Base-by-base conservation (phyloP, 2,888 invertebrate species). In the Hipparchia semele region DNA sequence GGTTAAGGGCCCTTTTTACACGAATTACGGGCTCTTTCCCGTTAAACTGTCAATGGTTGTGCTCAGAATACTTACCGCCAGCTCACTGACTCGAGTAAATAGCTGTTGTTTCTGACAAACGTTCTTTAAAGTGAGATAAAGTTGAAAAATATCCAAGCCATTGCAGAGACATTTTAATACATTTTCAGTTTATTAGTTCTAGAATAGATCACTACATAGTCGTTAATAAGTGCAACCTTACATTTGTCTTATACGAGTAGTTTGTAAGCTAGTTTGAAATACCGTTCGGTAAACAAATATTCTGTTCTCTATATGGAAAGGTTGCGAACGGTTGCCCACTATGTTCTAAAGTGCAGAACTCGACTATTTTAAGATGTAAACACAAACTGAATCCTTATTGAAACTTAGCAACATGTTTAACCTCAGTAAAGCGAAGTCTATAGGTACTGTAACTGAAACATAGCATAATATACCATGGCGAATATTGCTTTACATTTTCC, bases 41-140 rank as follows among this genome's bases (percentile, higher is more conserved):
- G 70, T 70, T 70, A 70, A 70, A 70, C 64, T 70, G 70, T 62
- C 70, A 70, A 64, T 70, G 70, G 62, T 46, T 70, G 62, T 64
- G 56, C 70, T 64, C 70, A 64, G 54, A 64, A 45, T 53, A 61
- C 62, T 70, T 62, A 70, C 64, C 60, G 62, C 54, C 64, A 70
- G 62, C 64, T 70, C 70, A 56, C 70, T 70, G 70, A 46, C 10
- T 70, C 54, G 70, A 10, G 23, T 56, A 64, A 70, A 70, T 64
- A 56, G 70, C 62, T 64, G 62, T 70, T 70, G 64, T 64, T 70
- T 70, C 56, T 46, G 45, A 54, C 5, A 23, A 70, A 64, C 10
- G 46, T 64, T 56, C 39, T 54, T 64, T 56, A 64, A 70, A 64
- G 61, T 39, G 46, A 61, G 39, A 61, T 59, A 67, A 53, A 67